Evolutionary conservation across 2,113 vertebrate species (phyloP).

Genomic region (Cygnus atratus): DNA sequence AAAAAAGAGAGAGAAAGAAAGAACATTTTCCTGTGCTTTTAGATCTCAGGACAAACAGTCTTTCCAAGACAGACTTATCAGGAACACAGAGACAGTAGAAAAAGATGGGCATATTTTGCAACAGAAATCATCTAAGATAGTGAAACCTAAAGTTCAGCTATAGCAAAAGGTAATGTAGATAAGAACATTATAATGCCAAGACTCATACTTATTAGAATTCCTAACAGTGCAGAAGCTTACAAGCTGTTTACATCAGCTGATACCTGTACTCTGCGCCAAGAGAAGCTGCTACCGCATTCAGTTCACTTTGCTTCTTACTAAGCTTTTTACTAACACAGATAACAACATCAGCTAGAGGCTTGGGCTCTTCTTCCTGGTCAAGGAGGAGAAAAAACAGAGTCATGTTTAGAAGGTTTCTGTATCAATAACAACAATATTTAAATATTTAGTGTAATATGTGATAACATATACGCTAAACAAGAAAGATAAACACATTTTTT

Average conservation of each 20-base stretch:
- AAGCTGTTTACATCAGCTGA: neutral
- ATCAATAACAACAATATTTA: neutral
- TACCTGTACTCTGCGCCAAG: constrained; percentile 97
- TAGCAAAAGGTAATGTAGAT: neutral
- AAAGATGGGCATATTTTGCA: neutral
- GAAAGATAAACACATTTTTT: neutral
- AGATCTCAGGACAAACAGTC: neutral
- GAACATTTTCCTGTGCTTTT: neutral
- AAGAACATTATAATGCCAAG: neutral
- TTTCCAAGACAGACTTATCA: neutral
- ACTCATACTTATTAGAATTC: neutral
- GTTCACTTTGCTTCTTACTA: constrained; percentile 88
- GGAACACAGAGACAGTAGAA: neutral
- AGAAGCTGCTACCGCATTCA: constrained; percentile 89
- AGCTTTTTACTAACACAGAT: constrained; percentile 95
- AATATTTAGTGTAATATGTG: neutral
- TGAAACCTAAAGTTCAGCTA: neutral
- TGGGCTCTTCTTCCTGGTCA: constrained; percentile 69
- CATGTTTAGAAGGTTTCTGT: neutral
- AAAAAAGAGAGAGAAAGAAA: too few relatives aligned
- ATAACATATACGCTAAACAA: neutral
- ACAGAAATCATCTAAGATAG: neutral
- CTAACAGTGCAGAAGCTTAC: neutral
- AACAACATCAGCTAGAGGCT: constrained; percentile 82
- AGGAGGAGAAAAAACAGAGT: neutral